phyloP scores from a whole-genome alignment of 2,113 vertebrate species.

The Catagonus wagneri region DNA sequence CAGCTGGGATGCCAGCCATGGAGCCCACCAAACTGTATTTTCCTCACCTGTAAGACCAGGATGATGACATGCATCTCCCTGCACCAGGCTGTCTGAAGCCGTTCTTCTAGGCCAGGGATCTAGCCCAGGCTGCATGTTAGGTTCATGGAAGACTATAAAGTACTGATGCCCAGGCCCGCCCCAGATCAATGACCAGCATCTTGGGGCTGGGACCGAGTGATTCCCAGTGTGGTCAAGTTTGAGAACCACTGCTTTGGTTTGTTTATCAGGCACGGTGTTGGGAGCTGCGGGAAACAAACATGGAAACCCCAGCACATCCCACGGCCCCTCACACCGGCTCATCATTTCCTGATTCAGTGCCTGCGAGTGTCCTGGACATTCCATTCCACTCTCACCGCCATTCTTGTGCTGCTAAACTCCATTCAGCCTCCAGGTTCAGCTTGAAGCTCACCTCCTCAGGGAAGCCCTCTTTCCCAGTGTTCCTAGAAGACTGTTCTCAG shows the following conservation, averaged over 20 bases:
- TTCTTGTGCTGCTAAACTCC: neutral
- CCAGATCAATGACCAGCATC: neutral
- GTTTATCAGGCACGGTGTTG: neutral
- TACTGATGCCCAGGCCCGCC: neutral
- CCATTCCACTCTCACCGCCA: neutral
- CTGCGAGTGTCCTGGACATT: neutral
- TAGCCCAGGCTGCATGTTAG: neutral
- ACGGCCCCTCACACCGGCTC: neutral
- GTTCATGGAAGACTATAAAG: neutral
- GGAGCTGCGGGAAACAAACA: neutral
- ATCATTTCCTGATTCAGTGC: neutral
- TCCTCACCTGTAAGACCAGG: neutral
- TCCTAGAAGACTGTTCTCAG: neutral
- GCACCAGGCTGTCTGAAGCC: too few relatives aligned
- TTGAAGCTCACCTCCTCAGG: neutral
- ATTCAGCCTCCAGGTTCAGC: neutral
- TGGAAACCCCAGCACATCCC: neutral
- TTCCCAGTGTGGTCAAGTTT: neutral
- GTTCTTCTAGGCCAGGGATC: neutral
- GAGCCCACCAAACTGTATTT: neutral
- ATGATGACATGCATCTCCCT: fast-evolving
- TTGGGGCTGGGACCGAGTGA: neutral
- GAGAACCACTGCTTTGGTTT: neutral
- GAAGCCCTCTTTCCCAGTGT: neutral
- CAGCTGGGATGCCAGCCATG: neutral